Percentiles rank a stretch among this genome's conserved stretches.
These are phyloP conservation scores for Gallinago paraguaiae DNA, from an alignment of 2,113 vertebrate species.

Conservation along the genomic window DNA sequence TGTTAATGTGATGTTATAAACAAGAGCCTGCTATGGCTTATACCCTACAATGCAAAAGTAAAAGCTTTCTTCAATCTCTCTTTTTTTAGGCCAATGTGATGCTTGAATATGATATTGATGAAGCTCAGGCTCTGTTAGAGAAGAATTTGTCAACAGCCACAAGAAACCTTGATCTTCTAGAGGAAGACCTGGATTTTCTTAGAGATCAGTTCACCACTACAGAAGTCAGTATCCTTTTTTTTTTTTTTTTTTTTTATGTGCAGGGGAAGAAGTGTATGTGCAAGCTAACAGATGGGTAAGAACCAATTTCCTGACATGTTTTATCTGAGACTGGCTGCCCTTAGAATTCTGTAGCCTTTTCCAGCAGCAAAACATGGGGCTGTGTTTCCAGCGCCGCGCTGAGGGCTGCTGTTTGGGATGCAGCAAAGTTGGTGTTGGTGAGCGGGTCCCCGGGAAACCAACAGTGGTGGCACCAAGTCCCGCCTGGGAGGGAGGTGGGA, in stretches of 20 bases:
- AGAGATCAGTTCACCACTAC: conserved; percentile 98
- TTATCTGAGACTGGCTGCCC: neutral
- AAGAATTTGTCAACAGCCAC: conserved; percentile 93
- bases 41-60: neutral
- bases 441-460: neutral
- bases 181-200: conserved; percentile 96
- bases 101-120: conserved; percentile 97
- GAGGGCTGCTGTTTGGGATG: neutral
- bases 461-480: accelerated
- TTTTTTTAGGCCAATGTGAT: conserved; percentile 92
- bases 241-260: neutral
- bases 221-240: conserved; percentile 99
- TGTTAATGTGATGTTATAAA: neutral
- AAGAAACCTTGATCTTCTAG: conserved; percentile 91
- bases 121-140: conserved; percentile 92
- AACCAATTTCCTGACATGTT: accelerated
- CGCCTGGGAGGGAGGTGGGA: neutral
- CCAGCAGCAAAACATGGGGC: accelerated
- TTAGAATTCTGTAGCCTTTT: neutral
- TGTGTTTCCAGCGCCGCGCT: neutral
- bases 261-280: neutral
- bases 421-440: neutral
- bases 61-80: neutral
- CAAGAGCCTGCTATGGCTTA: neutral
- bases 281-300: neutral